These are phyloP conservation scores for Drosophila mercatorum DNA, from an alignment of 2,888 invertebrate genomes.

Conservation along the genomic window DNA sequence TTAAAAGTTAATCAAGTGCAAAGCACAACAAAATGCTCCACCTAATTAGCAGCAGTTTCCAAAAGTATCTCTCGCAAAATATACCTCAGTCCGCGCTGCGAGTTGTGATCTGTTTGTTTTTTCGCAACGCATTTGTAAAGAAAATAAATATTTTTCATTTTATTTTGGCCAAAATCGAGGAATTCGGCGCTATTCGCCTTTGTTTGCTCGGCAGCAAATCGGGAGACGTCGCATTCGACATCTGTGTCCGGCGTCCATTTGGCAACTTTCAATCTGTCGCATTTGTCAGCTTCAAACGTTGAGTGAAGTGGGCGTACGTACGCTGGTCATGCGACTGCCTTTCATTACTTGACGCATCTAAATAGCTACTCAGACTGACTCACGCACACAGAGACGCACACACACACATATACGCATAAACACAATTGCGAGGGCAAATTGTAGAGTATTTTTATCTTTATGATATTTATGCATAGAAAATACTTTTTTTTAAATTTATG, in stretches of 20 bases:
- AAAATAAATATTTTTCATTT: slow-evolving; percentile 6
- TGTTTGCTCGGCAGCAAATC: slow-evolving; percentile 44
- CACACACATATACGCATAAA: not conserved
- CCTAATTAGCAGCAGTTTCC: slow-evolving; percentile 56
- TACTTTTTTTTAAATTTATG: no score
- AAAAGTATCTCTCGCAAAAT: slow-evolving; percentile 10
- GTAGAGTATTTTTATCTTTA: not conserved
- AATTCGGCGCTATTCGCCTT: slow-evolving; percentile 33
- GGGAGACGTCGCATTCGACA: slow-evolving; percentile 52
- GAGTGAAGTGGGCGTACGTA: slow-evolving; percentile 64
- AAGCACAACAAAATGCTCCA: slow-evolving; percentile 63
- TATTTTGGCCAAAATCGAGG: slow-evolving; percentile 23
- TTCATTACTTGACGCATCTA: slow-evolving; percentile 52
- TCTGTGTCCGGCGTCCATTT: slow-evolving; percentile 55
- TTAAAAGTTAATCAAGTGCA: slow-evolving; percentile 67
- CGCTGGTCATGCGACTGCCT: slow-evolving; percentile 60
- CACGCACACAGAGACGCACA: slow-evolving; percentile 1
- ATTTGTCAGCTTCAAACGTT: slow-evolving; percentile 72
- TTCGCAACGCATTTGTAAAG: slow-evolving; percentile 6
- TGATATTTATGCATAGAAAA: no score
- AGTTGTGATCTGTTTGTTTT: not conserved
- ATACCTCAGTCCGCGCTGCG: not conserved
- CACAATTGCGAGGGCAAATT: slow-evolving; percentile 10
- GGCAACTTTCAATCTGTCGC: slow-evolving; percentile 76
- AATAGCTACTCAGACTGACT: slow-evolving; percentile 30